A percentile compares a stretch with the other conserved stretches of the same genome.
These are phyloP conservation scores for Antigone vipio DNA, from an alignment of 2,113 vertebrate species.

Conservation along the genomic window DNA sequence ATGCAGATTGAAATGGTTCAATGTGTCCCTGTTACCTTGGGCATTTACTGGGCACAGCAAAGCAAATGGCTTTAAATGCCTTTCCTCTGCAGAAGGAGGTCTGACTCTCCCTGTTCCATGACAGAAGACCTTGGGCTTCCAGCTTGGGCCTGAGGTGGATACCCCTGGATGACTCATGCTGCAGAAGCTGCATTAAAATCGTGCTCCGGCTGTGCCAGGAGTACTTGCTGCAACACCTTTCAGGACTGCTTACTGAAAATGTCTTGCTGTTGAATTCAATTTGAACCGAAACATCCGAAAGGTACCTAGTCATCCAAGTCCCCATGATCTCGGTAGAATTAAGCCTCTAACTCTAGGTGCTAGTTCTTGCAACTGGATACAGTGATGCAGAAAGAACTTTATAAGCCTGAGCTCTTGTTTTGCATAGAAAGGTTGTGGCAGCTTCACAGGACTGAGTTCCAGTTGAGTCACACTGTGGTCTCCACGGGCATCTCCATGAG, in stretches of 20 bases:
- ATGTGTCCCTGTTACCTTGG: not conserved
- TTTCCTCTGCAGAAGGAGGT: not conserved
- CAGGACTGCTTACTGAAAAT: not conserved
- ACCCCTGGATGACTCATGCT: not conserved
- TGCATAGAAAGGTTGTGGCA: not conserved
- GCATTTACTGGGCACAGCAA: not conserved
- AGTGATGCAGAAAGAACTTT: not conserved
- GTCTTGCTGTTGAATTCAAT: not conserved
- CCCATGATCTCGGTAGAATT: not conserved
- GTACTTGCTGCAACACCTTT: not conserved
- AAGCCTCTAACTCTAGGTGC: not conserved
- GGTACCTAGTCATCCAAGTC: not conserved
- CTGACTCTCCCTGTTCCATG: not conserved
- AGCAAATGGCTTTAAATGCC: not conserved
- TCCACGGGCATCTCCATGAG: not conserved
- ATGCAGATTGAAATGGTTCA: not conserved
- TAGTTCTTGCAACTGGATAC: not conserved
- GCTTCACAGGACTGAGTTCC: not conserved
- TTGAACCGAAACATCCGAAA: not conserved
- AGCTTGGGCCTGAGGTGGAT: not conserved
- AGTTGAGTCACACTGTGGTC: not conserved
- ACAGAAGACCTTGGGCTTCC: not conserved
- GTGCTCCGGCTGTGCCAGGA: not conserved
- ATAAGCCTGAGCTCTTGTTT: not conserved
- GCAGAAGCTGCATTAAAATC: not conserved